Base-by-base conservation (phyloP, 2,888 invertebrate genomes). In the Epicampocera succincta region DNA sequence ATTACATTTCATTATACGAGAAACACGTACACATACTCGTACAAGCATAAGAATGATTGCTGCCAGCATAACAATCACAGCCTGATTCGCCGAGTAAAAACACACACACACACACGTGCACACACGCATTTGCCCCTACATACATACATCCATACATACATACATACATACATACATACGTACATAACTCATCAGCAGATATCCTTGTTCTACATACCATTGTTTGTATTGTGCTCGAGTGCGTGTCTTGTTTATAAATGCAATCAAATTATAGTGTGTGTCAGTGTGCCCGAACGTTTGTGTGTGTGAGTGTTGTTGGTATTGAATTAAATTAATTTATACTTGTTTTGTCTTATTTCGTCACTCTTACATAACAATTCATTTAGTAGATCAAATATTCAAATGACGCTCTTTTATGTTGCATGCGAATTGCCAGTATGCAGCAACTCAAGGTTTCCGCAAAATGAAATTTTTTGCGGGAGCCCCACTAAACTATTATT, bases 321-420 rank as follows among this genome's bases (percentile, higher is more conserved):
- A 79, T 79, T 79, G 54, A 72, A 50, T 60, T 66, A 60, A 79
- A 79, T 79, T 79, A 79, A 79, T 79, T 79, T 79, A 72, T 68
- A 44, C 25, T 69, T 19, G 68, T 19, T 66, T 79, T 73, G 73
- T 79, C 58, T 54, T 65, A 40, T 73, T 78, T 73, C 46, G 52
- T 52, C 52, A 40, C 42, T 66, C 54, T 61, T 46, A 54, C 33
- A 46, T 15, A 66, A 63, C 38, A 65, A 63, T 63, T 63, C 71
- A 68, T 77, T 48, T 63, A 29, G 38, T 2, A 52, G 21, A 78
- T 60, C 44, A 66, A 60, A 44, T 73, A 73, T 79, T 66, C 44
- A 66, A 60, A 66, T 40, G 60, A 60, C 60, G 61, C 44, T 29
- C 17, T 13, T 46, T 48, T 11, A 48, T 69, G 11, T 38, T 69